These are phyloP conservation scores for Marasmarcha lunaedactyla DNA, from an alignment of 2,888 invertebrate species.

Conservation along the genomic window DNA sequence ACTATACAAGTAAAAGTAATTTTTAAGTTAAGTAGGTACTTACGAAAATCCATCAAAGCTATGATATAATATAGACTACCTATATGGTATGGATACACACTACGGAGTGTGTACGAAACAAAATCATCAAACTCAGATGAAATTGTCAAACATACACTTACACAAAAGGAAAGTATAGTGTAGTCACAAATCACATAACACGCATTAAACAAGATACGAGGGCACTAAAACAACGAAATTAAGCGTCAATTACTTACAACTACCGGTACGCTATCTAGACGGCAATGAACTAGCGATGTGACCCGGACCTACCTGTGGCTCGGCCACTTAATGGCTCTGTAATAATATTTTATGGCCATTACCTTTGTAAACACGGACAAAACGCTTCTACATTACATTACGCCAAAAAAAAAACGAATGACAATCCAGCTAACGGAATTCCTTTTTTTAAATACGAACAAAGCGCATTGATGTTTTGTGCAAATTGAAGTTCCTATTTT, in stretches of 20 bases:
- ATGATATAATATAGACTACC: no score
- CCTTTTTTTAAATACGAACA: slow-evolving; percentile 25
- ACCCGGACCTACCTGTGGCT: slow-evolving; percentile 55
- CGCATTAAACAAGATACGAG: slow-evolving; percentile 2
- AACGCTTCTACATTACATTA: slow-evolving; percentile 40
- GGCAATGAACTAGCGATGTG: slow-evolving; percentile 44
- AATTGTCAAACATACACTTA: no score
- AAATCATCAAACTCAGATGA: no score
- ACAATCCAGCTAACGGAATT: slow-evolving; percentile 48
- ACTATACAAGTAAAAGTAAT: no score
- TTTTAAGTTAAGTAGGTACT: no score
- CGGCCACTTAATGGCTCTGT: slow-evolving; percentile 44
- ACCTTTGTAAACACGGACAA: slow-evolving; percentile 60
- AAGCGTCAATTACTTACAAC: slow-evolving; percentile 50
- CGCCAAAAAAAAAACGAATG: slow-evolving; percentile 37
- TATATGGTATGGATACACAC: no score
- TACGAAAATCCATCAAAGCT: no score
- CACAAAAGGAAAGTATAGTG: no score
- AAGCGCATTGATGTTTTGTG: slow-evolving; percentile 19
- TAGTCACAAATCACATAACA: slow-evolving; percentile 15
- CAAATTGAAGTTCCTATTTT: background rate
- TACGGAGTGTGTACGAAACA: no score
- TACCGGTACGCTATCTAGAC: slow-evolving; percentile 34
- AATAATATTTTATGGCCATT: slow-evolving; percentile 65
- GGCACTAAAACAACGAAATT: slow-evolving; percentile 38